Evolutionary conservation across 2,888 invertebrate genomes (phyloP).

Genomic region (Ecliptopera silaceata): DNA sequence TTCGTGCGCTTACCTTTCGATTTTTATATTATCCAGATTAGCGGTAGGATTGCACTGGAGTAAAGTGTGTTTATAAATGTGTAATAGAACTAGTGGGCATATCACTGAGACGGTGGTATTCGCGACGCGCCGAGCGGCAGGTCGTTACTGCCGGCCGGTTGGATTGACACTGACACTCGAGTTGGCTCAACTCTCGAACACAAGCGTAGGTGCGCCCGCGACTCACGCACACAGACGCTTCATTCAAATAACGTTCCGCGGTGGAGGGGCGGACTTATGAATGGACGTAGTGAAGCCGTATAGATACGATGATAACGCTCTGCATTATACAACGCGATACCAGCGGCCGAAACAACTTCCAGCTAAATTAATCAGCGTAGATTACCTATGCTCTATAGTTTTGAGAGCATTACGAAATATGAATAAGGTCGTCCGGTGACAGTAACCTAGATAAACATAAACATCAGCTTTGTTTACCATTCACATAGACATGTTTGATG

Average conservation of each 20-base stretch:
- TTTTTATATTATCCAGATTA: constrained; percentile 81
- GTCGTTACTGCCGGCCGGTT: constrained; percentile 55
- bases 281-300: constrained; percentile 79
- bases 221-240: constrained; percentile 64
- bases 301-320: constrained; percentile 76
- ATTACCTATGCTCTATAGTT: constrained; percentile 36
- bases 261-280: constrained; percentile 75
- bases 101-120: constrained; percentile 53
- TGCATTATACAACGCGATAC: constrained; percentile 65
- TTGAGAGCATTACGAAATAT: constrained; percentile 44
- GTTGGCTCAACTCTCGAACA: too few relatives aligned
- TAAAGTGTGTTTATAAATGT: constrained; percentile 54
- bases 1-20: constrained; percentile 71
- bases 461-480: constrained; percentile 35
- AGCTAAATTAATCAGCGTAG: constrained; percentile 42
- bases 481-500: constrained; percentile 14
- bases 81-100: constrained; percentile 66
- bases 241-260: constrained; percentile 63
- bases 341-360: constrained; percentile 40
- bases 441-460: constrained; percentile 44
- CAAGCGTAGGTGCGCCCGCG: constrained; percentile 65
- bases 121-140: constrained; percentile 54
- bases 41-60: constrained; percentile 62
- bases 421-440: constrained; percentile 39
- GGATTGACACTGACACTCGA: constrained; percentile 56